These are phyloP conservation scores for Portevinia maculata DNA, from an alignment of 2,888 invertebrate species.

Conservation along the genomic window DNA sequence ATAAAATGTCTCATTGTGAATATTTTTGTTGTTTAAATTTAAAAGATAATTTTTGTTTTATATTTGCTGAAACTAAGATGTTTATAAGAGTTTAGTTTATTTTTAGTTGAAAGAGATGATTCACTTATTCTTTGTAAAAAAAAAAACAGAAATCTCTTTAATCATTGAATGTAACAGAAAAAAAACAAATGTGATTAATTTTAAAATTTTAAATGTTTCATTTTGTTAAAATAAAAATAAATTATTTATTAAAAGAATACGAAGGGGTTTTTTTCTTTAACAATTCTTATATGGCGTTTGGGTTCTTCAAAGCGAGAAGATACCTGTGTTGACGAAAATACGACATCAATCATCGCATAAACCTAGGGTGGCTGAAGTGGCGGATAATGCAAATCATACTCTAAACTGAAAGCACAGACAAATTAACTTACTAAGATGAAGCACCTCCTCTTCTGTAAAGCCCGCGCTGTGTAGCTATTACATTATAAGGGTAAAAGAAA, in stretches of 20 bases:
- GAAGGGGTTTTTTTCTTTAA: neutral
- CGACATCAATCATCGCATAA: too few relatives aligned
- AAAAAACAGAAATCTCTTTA: slow-evolving; percentile 20
- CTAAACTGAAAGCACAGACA: too few relatives aligned
- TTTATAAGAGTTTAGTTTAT: slow-evolving; percentile 8
- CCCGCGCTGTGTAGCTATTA: too few relatives aligned
- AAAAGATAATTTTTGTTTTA: slow-evolving; percentile 16
- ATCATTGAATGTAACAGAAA: slow-evolving; percentile 45
- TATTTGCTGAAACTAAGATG: slow-evolving; percentile 19
- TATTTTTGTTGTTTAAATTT: slow-evolving; percentile 2
- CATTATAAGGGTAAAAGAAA: too few relatives aligned
- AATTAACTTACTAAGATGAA: too few relatives aligned
- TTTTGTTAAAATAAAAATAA: slow-evolving; percentile 67
- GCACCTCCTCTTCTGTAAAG: too few relatives aligned
- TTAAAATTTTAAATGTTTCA: slow-evolving; percentile 68
- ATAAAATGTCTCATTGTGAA: neutral
- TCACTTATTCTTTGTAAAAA: slow-evolving; percentile 23
- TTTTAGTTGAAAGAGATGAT: neutral
- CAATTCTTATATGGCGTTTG: too few relatives aligned
- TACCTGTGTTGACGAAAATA: too few relatives aligned
- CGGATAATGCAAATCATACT: too few relatives aligned
- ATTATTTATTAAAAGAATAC: slow-evolving; percentile 63
- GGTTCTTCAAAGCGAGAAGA: too few relatives aligned
- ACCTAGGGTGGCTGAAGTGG: too few relatives aligned
- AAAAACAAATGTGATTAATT: slow-evolving; percentile 66